Evolutionary conservation across 2,797 vertebrate species (phyloP).

Genomic region (Myotis pilosus): DNA sequence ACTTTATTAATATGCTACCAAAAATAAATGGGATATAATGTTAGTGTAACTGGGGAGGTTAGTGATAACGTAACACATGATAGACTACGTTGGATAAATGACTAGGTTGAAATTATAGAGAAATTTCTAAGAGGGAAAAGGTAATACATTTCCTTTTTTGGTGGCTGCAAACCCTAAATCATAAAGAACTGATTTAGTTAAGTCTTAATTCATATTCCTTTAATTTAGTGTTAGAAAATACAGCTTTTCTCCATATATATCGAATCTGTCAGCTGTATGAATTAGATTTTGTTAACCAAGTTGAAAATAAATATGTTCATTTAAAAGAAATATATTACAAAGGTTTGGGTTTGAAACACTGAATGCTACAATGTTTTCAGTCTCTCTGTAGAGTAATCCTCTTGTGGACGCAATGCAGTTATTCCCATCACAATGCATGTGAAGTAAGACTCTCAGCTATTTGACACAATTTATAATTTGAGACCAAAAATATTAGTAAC

Average conservation of each 20-base stretch:
- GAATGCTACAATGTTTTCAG: neutral
- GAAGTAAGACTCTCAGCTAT: neutral
- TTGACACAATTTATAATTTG: neutral
- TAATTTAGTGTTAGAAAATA: conserved; percentile 49
- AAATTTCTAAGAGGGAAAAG: conserved; percentile 33
- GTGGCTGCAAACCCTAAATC: conserved; percentile 36
- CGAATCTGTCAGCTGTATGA: neutral
- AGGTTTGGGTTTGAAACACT: neutral
- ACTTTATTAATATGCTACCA: conserved; percentile 53
- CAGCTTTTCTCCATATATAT: conserved; percentile 19
- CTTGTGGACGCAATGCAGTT: neutral
- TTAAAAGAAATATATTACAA: neutral
- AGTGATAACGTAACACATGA: neutral
- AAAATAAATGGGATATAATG: neutral
- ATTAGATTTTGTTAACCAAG: conserved; percentile 55
- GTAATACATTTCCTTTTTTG: conserved; percentile 39
- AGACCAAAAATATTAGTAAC: neutral
- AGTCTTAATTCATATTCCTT: conserved; percentile 41
- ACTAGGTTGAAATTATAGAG: conserved; percentile 8
- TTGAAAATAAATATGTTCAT: conserved; percentile 41
- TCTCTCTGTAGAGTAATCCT: neutral
- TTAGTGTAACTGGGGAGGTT: neutral
- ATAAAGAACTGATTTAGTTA: conserved; percentile 39
- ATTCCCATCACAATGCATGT: neutral
- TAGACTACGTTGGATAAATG: conserved; percentile 26